Percentiles rank a stretch among this genome's conserved stretches.
These are phyloP conservation scores for Phodopus roborovskii DNA, from an alignment of 2,113 vertebrate species.

Conservation along the genomic window DNA sequence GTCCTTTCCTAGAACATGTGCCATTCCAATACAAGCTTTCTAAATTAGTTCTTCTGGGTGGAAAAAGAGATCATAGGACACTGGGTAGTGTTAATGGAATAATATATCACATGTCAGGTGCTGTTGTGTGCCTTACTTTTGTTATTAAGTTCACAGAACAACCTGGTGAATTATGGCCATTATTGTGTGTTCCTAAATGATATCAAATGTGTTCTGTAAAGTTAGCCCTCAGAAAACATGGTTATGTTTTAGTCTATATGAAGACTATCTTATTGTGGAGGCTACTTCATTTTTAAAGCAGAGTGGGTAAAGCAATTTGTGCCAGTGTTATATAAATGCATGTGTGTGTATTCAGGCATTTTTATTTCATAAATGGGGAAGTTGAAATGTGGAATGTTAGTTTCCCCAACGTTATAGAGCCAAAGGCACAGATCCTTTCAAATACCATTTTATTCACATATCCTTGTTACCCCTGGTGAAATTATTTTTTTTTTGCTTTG, in stretches of 20 bases:
- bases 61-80: not conserved
- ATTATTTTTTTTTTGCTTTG: not conserved
- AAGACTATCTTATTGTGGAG: not conserved
- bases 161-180: not conserved
- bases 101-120: not conserved
- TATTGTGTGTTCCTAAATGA: not conserved
- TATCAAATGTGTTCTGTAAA: not conserved
- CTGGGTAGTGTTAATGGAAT: not conserved
- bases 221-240: not conserved
- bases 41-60: not conserved
- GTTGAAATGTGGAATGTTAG: not conserved
- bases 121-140: not conserved
- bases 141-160: not conserved
- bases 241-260: not conserved
- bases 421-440: not conserved
- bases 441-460: not conserved
- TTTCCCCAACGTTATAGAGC: not conserved
- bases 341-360: not conserved
- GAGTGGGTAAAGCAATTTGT: not conserved
- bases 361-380: not conserved
- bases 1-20: conserved; percentile 44
- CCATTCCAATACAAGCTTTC: not conserved
- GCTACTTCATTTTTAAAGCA: conserved; percentile 30
- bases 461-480: not conserved
- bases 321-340: not conserved